Conservation (phyloP, 2,888 invertebrate genomes). For the Teleiodes luculella region DNA sequence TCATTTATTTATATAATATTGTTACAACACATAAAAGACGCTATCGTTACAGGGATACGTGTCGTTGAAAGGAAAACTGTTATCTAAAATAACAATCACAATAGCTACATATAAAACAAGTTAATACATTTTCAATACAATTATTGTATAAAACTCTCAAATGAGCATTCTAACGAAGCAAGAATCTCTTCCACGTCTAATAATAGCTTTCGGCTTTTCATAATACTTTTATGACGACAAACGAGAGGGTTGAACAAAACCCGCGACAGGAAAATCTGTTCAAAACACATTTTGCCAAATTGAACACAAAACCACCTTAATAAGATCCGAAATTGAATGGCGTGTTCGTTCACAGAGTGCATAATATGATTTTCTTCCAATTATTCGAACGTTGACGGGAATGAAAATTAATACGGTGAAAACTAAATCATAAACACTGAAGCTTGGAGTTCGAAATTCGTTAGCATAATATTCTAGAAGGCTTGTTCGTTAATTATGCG, state of each 20-base stretch:
- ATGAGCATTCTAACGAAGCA: too few relatives aligned
- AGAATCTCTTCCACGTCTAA: too few relatives aligned
- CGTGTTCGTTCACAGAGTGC: conserved; percentile 4
- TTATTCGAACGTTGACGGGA: conserved; percentile 38
- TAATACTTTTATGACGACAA: background rate
- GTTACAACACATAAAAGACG: too few relatives aligned
- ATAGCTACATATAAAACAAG: too few relatives aligned
- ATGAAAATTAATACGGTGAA: background rate
- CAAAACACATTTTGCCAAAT: background rate
- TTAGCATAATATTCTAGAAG: conserved; percentile 1
- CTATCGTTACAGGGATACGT: too few relatives aligned
- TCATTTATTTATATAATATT: too few relatives aligned
- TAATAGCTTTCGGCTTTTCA: too few relatives aligned
- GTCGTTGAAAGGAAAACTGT: background rate
- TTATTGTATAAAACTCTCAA: too few relatives aligned
- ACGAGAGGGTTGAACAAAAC: background rate
- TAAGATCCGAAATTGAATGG: background rate
- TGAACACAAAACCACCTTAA: too few relatives aligned
- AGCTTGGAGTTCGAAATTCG: background rate
- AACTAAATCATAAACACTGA: background rate
- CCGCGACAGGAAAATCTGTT: background rate
- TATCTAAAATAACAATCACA: background rate
- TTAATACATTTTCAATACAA: too few relatives aligned
- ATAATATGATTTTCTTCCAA: conserved; percentile 22
- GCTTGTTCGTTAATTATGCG: conserved; percentile 3